Percentiles rank a stretch among this genome's conserved stretches.
Conservation (phyloP, 2,797 vertebrate genomes). For the Loriculus beryllinus region DNA sequence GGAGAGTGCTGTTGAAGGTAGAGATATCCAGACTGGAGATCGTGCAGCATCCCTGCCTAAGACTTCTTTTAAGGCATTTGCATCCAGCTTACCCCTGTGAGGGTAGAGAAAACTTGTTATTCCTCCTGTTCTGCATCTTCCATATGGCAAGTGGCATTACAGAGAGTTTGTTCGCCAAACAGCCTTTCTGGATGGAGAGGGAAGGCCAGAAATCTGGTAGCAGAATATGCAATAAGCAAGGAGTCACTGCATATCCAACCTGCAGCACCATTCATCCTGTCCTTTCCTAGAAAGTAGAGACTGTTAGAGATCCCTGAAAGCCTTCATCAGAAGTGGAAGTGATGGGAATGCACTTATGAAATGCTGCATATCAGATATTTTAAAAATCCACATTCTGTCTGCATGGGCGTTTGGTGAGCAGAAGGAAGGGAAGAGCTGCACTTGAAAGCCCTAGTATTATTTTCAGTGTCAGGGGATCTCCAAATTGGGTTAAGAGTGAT, state of each 20-base stretch:
- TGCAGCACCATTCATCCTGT: not conserved
- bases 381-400: slow-evolving; percentile 13
- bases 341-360: not conserved
- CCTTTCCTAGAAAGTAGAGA: not conserved
- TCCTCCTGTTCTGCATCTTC: not conserved
- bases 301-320: not conserved
- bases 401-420: not conserved
- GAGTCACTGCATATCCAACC: not conserved
- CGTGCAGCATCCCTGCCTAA: not conserved
- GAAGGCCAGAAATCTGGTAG: not conserved
- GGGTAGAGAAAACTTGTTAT: not conserved
- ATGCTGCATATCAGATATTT: not conserved
- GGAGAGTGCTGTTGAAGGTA: not conserved
- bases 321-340: not conserved
- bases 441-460: not conserved
- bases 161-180: not conserved
- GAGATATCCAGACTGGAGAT: not conserved
- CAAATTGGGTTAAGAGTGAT: not conserved
- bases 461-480: not conserved
- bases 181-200: not conserved
- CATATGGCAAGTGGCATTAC: not conserved
- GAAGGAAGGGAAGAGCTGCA: not conserved
- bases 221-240: not conserved
- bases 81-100: not conserved
- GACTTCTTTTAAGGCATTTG: not conserved